phyloP scores from a whole-genome alignment of 2,797 vertebrate species.

The Nannoperca obscura region DNA sequence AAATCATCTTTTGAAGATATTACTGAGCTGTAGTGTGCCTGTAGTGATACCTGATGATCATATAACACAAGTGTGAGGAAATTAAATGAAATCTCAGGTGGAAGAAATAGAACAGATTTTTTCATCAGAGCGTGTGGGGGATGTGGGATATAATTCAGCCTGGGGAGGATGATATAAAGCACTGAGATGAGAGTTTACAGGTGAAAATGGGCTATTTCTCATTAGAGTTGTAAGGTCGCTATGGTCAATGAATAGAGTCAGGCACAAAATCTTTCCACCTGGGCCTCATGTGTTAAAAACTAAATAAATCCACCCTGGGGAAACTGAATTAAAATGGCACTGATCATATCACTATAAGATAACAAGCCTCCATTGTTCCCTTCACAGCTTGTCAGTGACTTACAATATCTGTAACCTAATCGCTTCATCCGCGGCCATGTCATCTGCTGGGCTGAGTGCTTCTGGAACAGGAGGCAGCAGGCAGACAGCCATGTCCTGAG shows the following conservation, averaged over 20 bases:
- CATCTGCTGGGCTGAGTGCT: slow-evolving; percentile 62
- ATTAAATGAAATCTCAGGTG: slow-evolving; percentile 7
- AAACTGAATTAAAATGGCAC: slow-evolving; percentile 35
- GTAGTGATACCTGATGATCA: neutral
- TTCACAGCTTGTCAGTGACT: slow-evolving; percentile 39
- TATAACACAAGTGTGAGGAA: neutral
- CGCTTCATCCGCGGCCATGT: slow-evolving; percentile 50
- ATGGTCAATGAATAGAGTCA: slow-evolving; percentile 20
- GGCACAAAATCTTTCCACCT: neutral
- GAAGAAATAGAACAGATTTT: neutral
- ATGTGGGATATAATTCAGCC: slow-evolving; percentile 6
- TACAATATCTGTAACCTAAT: slow-evolving; percentile 70
- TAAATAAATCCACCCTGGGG: neutral
- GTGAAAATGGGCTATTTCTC: slow-evolving; percentile 16
- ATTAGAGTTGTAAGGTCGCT: slow-evolving; percentile 10
- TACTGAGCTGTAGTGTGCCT: neutral
- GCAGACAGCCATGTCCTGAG: slow-evolving; percentile 58
- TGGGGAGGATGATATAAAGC: slow-evolving; percentile 1
- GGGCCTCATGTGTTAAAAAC: slow-evolving; percentile 6
- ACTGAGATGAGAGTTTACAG: slow-evolving; percentile 10
- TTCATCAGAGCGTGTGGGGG: neutral
- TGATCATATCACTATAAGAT: slow-evolving; percentile 28
- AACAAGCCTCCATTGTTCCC: slow-evolving; percentile 62
- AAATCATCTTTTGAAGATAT: neutral
- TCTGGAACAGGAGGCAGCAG: slow-evolving; percentile 60